Base-by-base conservation (phyloP, 1,140 invertebrate species). In the Dendrolimus punctatus region DNA sequence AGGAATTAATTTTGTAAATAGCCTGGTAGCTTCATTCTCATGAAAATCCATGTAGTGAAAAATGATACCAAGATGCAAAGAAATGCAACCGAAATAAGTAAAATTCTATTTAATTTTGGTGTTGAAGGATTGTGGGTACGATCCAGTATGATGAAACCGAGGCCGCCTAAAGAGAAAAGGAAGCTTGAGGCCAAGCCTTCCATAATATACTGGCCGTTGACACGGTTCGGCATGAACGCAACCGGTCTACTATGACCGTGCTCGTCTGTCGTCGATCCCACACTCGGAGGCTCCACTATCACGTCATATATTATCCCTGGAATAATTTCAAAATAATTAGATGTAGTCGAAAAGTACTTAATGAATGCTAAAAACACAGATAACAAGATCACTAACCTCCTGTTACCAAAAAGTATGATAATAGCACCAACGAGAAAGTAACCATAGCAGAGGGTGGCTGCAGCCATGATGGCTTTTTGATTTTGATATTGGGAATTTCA, bases 121-220 rank as follows among this genome's bases (percentile, higher is more conserved):
- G 95, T 98, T 2, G 94, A 91, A 0, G 96, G 95, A 63, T 94
- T 94, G 77, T 99, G 97, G 0, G 96, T 98, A 63, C 96, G 93
- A 82, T 99, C 98, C 46, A 99, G 87, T 56, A 99, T 94, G 6
- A 99, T 96, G 85, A 99, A 99, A 5, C 98, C 98, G 39, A 99
- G 85, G 3, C 97, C 97, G 47, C 98, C 98, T 44, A 99, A 88
- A 0, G 96, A 97, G 82, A 99, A 99, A 5, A 99, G 89, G 74
- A 99, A 99, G 85, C 96, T 98, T 37, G 97, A 96, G 8, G 98
- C 98, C 53, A 99, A 85, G 2, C 98, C 98, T 90, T 99, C 98
- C 95, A 99, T 98, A 42, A 99, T 99, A 75, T 99, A 99, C 81
- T 99, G 98, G 0, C 97, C 98, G 88, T 99, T 99, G 0, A 99